Percentiles rank a stretch among this genome's conserved stretches.
Evolutionary conservation across 2,113 vertebrate genomes (phyloP).

Genomic region (Anarrhichthys ocellatus): DNA sequence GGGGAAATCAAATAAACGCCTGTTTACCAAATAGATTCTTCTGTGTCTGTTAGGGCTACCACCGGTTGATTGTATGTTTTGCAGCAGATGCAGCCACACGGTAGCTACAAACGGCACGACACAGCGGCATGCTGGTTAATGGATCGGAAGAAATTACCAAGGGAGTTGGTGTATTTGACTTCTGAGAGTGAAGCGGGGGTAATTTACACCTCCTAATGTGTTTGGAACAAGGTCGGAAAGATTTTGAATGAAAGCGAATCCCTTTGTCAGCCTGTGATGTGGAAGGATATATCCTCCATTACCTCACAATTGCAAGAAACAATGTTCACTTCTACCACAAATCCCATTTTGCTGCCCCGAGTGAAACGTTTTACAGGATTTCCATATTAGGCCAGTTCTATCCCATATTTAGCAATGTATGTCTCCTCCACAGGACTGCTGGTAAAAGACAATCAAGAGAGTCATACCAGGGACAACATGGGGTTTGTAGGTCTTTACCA

Average conservation of each 20-base stretch:
- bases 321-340: conserved; percentile 39
- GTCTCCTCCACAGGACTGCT: conserved; percentile 28
- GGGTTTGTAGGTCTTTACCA: conserved; percentile 45
- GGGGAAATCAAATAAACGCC: conserved; percentile 80
- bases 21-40: conserved; percentile 74
- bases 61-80: conserved; percentile 69
- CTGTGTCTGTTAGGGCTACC: conserved; percentile 53
- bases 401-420: conserved; percentile 53
- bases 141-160: conserved; percentile 67
- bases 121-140: conserved; percentile 68
- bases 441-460: conserved; percentile 21
- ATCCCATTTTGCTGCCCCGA: conserved; percentile 50
- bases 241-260: conserved; percentile 66
- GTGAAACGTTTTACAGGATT: conserved; percentile 63
- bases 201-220: conserved; percentile 69
- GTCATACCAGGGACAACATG: conserved; percentile 31
- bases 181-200: conserved; percentile 49
- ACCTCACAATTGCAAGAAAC: conserved; percentile 44
- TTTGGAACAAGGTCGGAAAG: conserved; percentile 66
- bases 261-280: conserved; percentile 47
- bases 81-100: conserved; percentile 55
- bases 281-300: conserved; percentile 65
- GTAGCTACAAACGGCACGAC: conserved; percentile 55
- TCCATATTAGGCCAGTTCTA: conserved; percentile 60
- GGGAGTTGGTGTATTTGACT: conserved; percentile 66